These are phyloP conservation scores for Anarhynchus alexandrinus DNA, from an alignment of 2,113 vertebrate species.

Conservation along the genomic window DNA sequence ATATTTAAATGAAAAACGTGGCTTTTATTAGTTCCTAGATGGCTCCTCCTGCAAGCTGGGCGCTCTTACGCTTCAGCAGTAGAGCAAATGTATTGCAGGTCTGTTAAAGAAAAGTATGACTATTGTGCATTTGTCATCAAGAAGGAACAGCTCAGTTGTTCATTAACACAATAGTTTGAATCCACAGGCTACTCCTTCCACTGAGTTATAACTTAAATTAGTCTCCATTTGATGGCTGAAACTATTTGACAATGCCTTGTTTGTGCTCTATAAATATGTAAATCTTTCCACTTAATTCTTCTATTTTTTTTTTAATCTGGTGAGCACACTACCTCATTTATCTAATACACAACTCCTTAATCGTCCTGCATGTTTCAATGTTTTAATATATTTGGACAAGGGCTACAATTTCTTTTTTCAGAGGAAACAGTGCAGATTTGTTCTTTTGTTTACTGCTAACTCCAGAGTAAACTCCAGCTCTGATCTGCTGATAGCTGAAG, in stretches of 20 bases:
- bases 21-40: not conserved
- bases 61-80: not conserved
- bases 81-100: not conserved
- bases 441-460: slow-evolving; percentile 42
- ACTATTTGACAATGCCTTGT: slow-evolving; percentile 2
- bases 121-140: not conserved
- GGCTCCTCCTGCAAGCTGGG: not conserved
- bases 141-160: slow-evolving; percentile 11
- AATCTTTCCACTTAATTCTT: not conserved
- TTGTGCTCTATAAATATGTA: not conserved
- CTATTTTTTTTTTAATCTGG: not conserved
- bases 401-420: slow-evolving; percentile 8
- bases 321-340: not conserved
- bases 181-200: not conserved
- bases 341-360: not conserved
- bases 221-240: not conserved
- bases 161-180: not conserved
- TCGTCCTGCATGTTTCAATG: not conserved
- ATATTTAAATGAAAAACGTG: not conserved
- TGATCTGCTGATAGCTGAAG: slow-evolving; percentile 26
- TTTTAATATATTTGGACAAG: slow-evolving; percentile 20
- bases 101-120: not conserved
- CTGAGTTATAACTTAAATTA: slow-evolving; percentile 4
- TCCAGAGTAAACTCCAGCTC: slow-evolving; percentile 24
- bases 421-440: slow-evolving; percentile 20